Conservation (phyloP, 37 sponge, comb jelly and placozoan genomes). For the Oscarella lobularis region DNA sequence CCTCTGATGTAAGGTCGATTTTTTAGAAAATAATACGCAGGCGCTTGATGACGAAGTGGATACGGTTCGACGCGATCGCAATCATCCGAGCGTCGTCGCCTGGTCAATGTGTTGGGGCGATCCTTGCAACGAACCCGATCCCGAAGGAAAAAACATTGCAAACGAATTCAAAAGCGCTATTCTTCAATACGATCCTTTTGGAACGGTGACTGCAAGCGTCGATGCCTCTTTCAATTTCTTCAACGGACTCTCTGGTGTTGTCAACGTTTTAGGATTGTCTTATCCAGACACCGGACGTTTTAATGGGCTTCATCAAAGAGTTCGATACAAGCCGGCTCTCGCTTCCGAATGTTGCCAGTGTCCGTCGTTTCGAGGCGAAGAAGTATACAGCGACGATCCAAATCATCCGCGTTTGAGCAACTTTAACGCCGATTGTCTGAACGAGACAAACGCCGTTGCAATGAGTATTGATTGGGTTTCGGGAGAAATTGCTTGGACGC, state of each 20-base stretch:
- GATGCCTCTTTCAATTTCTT: constrained; percentile 1
- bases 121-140: constrained; percentile 9
- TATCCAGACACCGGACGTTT: constrained; percentile 14
- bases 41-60: constrained; percentile 16
- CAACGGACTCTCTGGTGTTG: constrained; percentile 17
- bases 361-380: constrained; percentile 20
- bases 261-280: constrained; percentile 40
- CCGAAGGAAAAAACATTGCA: constrained; percentile 10
- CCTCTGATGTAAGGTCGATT: too few relatives aligned
- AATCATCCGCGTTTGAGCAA: constrained; percentile 7
- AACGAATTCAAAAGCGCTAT: constrained; percentile 17
- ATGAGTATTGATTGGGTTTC: constrained; percentile 24
- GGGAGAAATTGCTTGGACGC: constrained; percentile 40
- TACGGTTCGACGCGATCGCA: constrained; percentile 45
- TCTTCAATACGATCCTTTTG: constrained; percentile 11
- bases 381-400: neutral
- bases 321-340: constrained; percentile 20
- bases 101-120: constrained; percentile 44
- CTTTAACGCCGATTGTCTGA: constrained; percentile 28
- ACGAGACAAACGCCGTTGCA: constrained; percentile 15
- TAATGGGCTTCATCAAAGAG: constrained; percentile 17
- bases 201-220: constrained; percentile 26
- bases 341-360: constrained; percentile 11
- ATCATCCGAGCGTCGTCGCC: constrained; percentile 36
- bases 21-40: constrained; percentile 16